A percentile compares a stretch with the other conserved stretches of the same genome.
Conservation (phyloP, 2,888 invertebrate species). For the Helicoverpa assulta region DNA sequence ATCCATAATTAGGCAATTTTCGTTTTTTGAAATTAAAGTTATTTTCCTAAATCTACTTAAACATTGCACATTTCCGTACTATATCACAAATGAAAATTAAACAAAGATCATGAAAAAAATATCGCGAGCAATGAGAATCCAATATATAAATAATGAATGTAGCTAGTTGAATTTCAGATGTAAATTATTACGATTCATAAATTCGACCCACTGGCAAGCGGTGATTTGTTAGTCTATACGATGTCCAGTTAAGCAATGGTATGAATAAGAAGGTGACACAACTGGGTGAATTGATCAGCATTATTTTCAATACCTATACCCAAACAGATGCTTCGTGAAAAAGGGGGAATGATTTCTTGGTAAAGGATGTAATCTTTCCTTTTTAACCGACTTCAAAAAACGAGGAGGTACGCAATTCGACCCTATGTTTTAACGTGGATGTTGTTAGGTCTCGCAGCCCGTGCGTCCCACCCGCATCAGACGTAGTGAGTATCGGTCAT, state of each 20-base stretch:
- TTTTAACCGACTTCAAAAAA: too few relatives aligned
- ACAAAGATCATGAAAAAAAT: background rate
- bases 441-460: too few relatives aligned
- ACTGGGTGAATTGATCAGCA: background rate
- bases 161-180: background rate
- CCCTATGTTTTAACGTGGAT: too few relatives aligned
- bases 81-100: too few relatives aligned
- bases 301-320: too few relatives aligned
- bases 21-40: background rate
- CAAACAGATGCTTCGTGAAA: too few relatives aligned
- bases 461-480: too few relatives aligned
- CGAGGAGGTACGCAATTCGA: too few relatives aligned
- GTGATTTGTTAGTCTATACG: slow-evolving; percentile 1
- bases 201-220: background rate
- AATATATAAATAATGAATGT: background rate
- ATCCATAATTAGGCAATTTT: too few relatives aligned
- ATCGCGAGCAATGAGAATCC: background rate
- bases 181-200: background rate
- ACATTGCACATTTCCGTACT: background rate
- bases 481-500: too few relatives aligned
- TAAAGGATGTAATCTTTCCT: too few relatives aligned
- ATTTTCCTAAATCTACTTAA: background rate
- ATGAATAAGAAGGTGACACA: background rate
- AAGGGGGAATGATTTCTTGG: too few relatives aligned
- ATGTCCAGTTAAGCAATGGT: background rate